These are phyloP conservation scores for Macrophya annulata DNA, from an alignment of 2,888 invertebrate genomes.

Conservation along the genomic window DNA sequence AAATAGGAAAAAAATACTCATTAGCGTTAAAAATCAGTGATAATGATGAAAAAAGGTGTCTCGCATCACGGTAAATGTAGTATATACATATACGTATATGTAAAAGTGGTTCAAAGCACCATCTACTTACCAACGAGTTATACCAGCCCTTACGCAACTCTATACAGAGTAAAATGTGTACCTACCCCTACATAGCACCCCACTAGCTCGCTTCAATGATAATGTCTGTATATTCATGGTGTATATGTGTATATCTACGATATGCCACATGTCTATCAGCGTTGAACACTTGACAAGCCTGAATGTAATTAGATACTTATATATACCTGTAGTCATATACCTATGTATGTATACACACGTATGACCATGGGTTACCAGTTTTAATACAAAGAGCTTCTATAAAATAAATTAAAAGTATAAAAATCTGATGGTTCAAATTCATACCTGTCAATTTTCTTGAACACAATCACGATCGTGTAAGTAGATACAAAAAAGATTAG, in stretches of 20 bases:
- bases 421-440: not conserved
- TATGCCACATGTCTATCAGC: not conserved
- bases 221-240: not conserved
- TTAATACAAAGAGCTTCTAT: not conserved
- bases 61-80: not conserved
- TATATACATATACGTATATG: not conserved
- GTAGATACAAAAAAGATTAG: not conserved
- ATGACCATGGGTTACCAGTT: not conserved
- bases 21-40: not conserved
- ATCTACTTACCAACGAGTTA: conserved; percentile 15
- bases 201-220: conserved; percentile 3
- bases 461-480: not conserved
- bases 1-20: not conserved
- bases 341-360: not conserved
- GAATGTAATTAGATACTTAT: not conserved
- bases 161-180: conserved; percentile 9
- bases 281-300: not conserved
- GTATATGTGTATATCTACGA: not conserved
- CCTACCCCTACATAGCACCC: not conserved
- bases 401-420: not conserved
- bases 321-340: not conserved
- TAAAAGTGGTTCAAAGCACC: conserved; percentile 25
- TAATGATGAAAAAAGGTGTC: not conserved
- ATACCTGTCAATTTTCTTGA: not conserved
- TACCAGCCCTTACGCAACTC: not conserved